phyloP scores from a whole-genome alignment of 2,797 vertebrate genomes.

The Rhodeus uyekii region DNA sequence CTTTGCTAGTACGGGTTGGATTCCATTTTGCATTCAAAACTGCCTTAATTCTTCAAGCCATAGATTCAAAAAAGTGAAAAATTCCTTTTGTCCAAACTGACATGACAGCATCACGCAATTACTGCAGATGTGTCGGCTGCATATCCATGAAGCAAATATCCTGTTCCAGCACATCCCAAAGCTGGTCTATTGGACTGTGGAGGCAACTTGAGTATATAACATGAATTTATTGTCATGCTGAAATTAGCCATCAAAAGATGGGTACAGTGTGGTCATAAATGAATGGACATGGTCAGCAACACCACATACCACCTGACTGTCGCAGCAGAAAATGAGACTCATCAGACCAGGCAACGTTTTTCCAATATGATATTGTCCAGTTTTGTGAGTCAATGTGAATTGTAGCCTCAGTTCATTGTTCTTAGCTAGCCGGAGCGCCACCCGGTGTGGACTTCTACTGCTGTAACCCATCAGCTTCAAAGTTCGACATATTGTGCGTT shows the following conservation, averaged over 20 bases:
- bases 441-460: not conserved
- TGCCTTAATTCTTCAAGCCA: no score
- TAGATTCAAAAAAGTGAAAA: not conserved
- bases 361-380: not conserved
- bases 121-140: constrained; percentile 66
- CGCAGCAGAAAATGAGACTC: not conserved
- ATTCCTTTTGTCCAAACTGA: constrained; percentile 25
- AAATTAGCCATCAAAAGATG: no score
- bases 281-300: not conserved
- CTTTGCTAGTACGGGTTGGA: not conserved
- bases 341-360: not conserved
- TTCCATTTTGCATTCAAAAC: no score
- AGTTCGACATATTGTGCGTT: not conserved
- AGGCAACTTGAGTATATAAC: not conserved
- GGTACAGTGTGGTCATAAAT: constrained; percentile 36
- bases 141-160: constrained; percentile 63
- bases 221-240: no score
- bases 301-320: not conserved
- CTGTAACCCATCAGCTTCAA: not conserved
- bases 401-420: not conserved
- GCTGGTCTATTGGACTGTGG: constrained; percentile 34
- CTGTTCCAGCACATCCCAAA: constrained; percentile 56
- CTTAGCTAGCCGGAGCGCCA: not conserved
- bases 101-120: constrained; percentile 59
- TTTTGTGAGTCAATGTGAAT: not conserved